Conservation (phyloP, 2,797 vertebrate species). For the Pseudochaenichthys georgianus region DNA sequence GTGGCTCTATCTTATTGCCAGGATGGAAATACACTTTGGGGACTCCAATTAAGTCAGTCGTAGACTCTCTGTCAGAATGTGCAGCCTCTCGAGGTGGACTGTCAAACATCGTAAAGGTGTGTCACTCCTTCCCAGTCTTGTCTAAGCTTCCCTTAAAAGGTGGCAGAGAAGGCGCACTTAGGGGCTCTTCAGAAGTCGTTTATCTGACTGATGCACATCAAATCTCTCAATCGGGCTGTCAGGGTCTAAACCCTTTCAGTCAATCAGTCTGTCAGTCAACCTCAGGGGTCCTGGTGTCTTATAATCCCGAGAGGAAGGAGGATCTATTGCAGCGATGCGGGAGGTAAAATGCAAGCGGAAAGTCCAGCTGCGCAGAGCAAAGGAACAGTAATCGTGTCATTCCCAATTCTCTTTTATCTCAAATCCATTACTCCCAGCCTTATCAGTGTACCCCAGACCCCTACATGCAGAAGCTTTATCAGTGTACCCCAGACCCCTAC, state of each 20-base stretch:
- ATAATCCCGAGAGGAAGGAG: slow-evolving; percentile 18
- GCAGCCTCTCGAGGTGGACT: slow-evolving; percentile 25
- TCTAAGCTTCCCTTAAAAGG: slow-evolving; percentile 36
- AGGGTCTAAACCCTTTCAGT: slow-evolving; percentile 35
- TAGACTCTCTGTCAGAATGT: slow-evolving; percentile 26
- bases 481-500: not conserved
- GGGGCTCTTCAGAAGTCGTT: slow-evolving; percentile 35
- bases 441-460: not conserved
- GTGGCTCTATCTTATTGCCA: slow-evolving; percentile 11
- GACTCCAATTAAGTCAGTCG: slow-evolving; percentile 23
- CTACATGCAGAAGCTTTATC: slow-evolving; percentile 32
- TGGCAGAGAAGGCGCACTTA: slow-evolving; percentile 21
- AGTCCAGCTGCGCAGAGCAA: slow-evolving; percentile 26
- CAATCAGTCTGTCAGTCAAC: slow-evolving; percentile 17
- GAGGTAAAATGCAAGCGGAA: slow-evolving; percentile 16
- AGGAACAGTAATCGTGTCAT: slow-evolving; percentile 35
- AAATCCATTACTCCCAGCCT: slow-evolving; percentile 44
- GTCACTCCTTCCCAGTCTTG: slow-evolving; percentile 20
- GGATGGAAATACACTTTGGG: slow-evolving; percentile 24
- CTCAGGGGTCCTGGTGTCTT: slow-evolving; percentile 27
- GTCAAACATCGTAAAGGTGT: slow-evolving; percentile 41
- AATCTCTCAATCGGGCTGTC: slow-evolving; percentile 50
- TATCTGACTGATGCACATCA: slow-evolving; percentile 37
- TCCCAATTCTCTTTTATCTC: slow-evolving; percentile 44
- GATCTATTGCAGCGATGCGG: not conserved